Evolutionary conservation across 2,113 vertebrate genomes (phyloP), one percentile per base, ranked within the genome.

Genomic region (Apeltes quadracus): DNA sequence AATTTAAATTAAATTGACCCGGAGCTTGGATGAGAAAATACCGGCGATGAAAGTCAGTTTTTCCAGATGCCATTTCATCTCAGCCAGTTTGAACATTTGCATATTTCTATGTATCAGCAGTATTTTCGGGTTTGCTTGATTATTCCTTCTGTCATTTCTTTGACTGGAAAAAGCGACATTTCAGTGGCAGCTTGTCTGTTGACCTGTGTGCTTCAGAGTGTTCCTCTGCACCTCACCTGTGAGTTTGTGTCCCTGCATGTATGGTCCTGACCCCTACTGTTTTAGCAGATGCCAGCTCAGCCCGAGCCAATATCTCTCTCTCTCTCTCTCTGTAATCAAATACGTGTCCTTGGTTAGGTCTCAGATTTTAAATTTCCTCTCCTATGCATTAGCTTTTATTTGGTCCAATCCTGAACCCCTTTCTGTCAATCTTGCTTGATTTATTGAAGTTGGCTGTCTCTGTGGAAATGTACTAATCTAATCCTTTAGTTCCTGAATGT

Each of bases 231-330:
- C 69, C 56, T 76, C 67, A 62, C 32, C 71, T 58, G n/a, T 74
- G 71, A 57, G 25, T 74, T 51, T 58, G 43, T 75, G 48, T 69
- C 15, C 25, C 4, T 48, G 39, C 51, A 36, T 39, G 29, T 71
- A 58, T 72, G 68, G 74, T 78, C 53, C 57, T 5, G 48, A 62
- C 68, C 85, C 82, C 76, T 46, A 61, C 78, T 72, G 64, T 73
- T 75, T 69, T 14, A 79, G 67, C 88, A 90, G 84, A 83, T 87
- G 86, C 72, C 62, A 61, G 43, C 50, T 54, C 39, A 32, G 46
- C 61, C 44, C 75, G 75, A 70, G 81, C 65, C 76, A 77, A 68
- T 63, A 63, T 32, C 25, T 53, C 16, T 34, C 27, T 34, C 29
- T 34, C 18, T 58, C 56, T 7, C 27, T 32, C 15, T 48, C 46